These are phyloP conservation scores for Desoria tigrina DNA, from an alignment of 2,888 invertebrate species.

Conservation along the genomic window DNA sequence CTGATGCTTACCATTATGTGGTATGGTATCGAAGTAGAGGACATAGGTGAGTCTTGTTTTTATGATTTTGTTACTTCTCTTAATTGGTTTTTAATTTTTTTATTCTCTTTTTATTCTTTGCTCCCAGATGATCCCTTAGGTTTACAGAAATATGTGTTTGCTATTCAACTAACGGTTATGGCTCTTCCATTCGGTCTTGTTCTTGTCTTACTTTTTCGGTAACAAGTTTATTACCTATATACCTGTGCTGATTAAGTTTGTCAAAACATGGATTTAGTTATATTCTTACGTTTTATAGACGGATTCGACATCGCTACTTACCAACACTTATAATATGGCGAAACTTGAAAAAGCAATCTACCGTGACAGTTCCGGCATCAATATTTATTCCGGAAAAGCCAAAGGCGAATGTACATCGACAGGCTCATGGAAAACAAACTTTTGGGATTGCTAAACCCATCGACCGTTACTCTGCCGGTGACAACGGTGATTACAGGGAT, in stretches of 20 bases:
- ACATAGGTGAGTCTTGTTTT: constrained; percentile 16
- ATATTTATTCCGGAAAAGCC: not conserved
- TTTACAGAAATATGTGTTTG: constrained; percentile 5
- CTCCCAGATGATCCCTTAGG: constrained; percentile 16
- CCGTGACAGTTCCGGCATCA: not conserved
- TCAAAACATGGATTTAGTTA: no score
- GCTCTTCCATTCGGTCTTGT: constrained; percentile 31
- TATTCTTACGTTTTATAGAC: no score
- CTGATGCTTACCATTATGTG: constrained; percentile 56
- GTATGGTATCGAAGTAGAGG: constrained; percentile 30
- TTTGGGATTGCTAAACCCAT: not conserved
- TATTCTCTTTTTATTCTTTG: no score
- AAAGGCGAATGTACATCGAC: not conserved
- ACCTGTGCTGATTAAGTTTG: no score
- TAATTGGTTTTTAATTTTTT: no score
- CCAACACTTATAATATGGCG: constrained; percentile 45
- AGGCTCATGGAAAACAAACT: no score
- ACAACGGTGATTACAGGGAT: not conserved
- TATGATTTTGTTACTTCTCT: not conserved
- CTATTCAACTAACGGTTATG: constrained; percentile 23
- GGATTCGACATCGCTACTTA: constrained; percentile 23
- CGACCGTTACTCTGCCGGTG: not conserved
- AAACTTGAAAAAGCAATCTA: constrained; percentile 20
- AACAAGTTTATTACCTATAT: no score
- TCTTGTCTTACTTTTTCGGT: constrained; percentile 31